Base-by-base conservation (phyloP, 2,797 vertebrate species). In the Periophthalmus magnuspinnatus region DNA sequence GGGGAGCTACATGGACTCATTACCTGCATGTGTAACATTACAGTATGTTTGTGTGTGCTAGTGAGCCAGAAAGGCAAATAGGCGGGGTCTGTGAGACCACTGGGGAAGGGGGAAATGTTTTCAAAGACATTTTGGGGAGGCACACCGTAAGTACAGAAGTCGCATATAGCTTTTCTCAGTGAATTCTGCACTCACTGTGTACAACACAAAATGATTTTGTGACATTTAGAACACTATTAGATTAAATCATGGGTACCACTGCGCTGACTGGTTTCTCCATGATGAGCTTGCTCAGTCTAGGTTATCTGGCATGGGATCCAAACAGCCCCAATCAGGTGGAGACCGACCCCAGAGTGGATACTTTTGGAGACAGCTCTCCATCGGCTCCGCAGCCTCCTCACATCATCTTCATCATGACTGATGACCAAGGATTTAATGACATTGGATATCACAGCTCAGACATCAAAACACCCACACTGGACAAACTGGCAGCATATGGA, bases 341-440 rank as follows among this genome's bases (percentile, higher is more conserved):
- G 0, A 94, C 95, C 0, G 91, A 94, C 65, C 85, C 93, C 57
- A 85, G 93, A 0, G 85, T 38, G 0, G 61, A 78, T 5, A 80
- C 86, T 5, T 88, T 91, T 8, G 75, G 82, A 33, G 90, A 90
- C 63, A 90, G 85, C n/a, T 73, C 87, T 5, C 47, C 91, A 6
- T 47, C 91, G 7, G 85, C 84, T 9, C 9, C 84, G 38, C 86
- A 83, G 50, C 95, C 93, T 22, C 98, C 98, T 24, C 98, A 99
- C 87, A 95, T 99, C 64, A 90, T 99, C 78, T 99, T 99, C 86
- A 97, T 99, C 71, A 94, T 99, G 85, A 98, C 97, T 0, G 98
- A 99, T 47, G 98, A 99, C 83, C 97, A 99, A 85, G 98, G 98
- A 24, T 99, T 95, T 83, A 97, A 98, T 0, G 98, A 99, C 47